Evolutionary conservation across 1,140 invertebrate genomes (phyloP).

Genomic region (Steinernema khuongi): DNA sequence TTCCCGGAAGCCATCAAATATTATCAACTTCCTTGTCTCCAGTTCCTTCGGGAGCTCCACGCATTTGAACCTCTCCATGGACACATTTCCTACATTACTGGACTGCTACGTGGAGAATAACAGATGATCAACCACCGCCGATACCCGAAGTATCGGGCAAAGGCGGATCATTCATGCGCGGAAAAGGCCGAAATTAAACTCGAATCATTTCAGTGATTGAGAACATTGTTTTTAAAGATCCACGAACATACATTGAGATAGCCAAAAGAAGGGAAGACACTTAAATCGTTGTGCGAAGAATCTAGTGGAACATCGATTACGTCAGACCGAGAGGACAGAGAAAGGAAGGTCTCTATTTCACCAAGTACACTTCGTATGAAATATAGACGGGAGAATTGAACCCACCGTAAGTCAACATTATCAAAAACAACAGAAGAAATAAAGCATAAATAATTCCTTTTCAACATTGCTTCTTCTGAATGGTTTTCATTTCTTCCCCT

Average conservation of each 20-base stretch:
- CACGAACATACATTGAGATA: not conserved
- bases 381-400: not conserved
- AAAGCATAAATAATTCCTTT: not conserved
- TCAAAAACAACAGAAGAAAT: not conserved
- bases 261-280: not conserved
- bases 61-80: too few species aligned
- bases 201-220: too few species aligned
- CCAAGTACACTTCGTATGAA: not conserved
- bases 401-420: not conserved
- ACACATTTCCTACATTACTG: too few species aligned
- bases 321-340: not conserved
- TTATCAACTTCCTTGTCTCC: too few species aligned
- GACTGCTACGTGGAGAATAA: too few species aligned
- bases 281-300: not conserved
- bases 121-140: too few species aligned
- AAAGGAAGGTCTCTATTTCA: too few species aligned
- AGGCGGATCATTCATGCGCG: too few species aligned
- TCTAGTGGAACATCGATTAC: not conserved
- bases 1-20: too few species aligned
- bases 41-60: too few species aligned
- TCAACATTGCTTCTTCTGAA: not conserved
- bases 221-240: not conserved
- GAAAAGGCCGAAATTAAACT: too few species aligned
- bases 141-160: too few species aligned
- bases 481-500: conserved; percentile 54